Conservation (phyloP, 2,113 vertebrate genomes). For the Xiphorhynchus elegans region DNA sequence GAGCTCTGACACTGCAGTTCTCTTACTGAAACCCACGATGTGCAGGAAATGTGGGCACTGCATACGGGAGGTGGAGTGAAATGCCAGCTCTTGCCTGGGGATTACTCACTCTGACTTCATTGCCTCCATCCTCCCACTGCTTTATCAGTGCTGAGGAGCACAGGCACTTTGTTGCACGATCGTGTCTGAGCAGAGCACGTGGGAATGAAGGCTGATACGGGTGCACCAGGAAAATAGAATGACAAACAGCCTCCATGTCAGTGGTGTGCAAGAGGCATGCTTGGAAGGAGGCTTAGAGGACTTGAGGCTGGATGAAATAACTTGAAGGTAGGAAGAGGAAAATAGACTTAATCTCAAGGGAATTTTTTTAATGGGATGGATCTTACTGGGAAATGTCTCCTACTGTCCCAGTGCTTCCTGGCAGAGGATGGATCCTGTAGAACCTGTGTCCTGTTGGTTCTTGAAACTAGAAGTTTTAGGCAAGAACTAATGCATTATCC, state of each 20-base stretch:
- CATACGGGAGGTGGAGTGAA: background rate
- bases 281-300: background rate
- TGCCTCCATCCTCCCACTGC: conserved; percentile 54
- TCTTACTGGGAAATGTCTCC: background rate
- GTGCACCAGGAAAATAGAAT: background rate
- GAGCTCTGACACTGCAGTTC: conserved; percentile 22
- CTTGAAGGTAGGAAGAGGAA: background rate
- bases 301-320: background rate
- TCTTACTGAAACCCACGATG: background rate
- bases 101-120: conserved; percentile 59
- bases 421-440: background rate
- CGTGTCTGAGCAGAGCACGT: background rate
- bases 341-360: background rate
- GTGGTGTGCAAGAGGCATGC: fast-evolving
- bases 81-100: conserved; percentile 39
- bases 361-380: background rate
- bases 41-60: conserved; percentile 47
- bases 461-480: background rate
- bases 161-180: background rate
- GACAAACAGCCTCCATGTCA: background rate
- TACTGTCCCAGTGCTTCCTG: background rate
- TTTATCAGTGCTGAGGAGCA: background rate
- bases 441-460: background rate
- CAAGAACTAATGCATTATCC: background rate
- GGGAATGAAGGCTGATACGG: background rate